phyloP scores from a whole-genome alignment of 1,140 invertebrate species.

The Polypedilum pembai region DNA sequence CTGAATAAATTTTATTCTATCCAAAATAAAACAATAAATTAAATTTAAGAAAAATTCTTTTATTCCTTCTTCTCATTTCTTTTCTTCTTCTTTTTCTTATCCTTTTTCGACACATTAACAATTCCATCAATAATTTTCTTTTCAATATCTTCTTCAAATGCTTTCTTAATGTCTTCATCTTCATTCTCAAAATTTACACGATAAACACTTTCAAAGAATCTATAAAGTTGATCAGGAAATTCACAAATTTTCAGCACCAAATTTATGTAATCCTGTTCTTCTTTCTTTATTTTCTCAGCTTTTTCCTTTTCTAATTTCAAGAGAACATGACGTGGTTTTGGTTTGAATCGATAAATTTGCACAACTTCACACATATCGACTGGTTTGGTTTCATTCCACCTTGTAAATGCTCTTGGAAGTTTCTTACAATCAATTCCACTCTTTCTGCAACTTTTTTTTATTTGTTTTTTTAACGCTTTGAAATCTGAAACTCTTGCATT shows the following conservation, averaged over 20 bases:
- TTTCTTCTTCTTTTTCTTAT: neutral
- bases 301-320: neutral
- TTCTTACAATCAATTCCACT: neutral
- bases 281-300: neutral
- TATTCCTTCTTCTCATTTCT: too few relatives aligned
- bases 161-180: slow-evolving; percentile 5
- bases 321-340: neutral
- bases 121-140: neutral
- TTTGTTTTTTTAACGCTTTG: neutral
- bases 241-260: neutral
- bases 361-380: neutral
- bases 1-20: too few relatives aligned
- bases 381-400: neutral
- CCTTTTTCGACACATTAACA: neutral
- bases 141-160: neutral
- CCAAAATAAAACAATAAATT: too few relatives aligned
- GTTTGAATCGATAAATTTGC: neutral
- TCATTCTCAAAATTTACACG: neutral
- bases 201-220: neutral
- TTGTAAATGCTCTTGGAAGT: neutral
- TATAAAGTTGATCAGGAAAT: neutral
- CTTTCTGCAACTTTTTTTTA: neutral
- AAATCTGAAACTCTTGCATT: neutral
- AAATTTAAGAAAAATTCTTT: too few relatives aligned
- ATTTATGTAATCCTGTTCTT: neutral